These are phyloP conservation scores for Homalodisca vitripennis DNA, from an alignment of 1,140 invertebrate genomes.

Conservation along the genomic window DNA sequence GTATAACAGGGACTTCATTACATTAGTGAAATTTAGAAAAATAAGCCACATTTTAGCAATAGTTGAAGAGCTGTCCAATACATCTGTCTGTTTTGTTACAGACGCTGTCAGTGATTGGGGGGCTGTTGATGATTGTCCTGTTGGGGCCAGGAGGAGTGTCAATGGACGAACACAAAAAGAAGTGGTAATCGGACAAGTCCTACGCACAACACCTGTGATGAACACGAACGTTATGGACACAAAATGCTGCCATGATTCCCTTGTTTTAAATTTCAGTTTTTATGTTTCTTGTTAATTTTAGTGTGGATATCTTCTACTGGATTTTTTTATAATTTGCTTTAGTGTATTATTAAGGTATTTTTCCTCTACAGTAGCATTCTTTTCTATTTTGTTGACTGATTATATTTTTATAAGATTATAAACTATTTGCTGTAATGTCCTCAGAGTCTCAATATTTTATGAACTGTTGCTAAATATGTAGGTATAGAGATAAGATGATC, in stretches of 20 bases:
- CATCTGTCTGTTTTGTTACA: slow-evolving; percentile 62
- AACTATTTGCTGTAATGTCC: not conserved
- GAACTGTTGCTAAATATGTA: not conserved
- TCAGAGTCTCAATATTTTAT: not conserved
- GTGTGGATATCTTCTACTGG: not conserved
- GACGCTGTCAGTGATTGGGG: slow-evolving; percentile 98
- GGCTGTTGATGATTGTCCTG: slow-evolving; percentile 97
- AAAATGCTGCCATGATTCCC: not conserved
- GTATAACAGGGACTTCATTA: too few species aligned
- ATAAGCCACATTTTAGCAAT: too few species aligned
- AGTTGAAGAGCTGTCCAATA: too few species aligned
- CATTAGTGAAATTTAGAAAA: too few species aligned
- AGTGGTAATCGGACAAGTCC: slow-evolving; percentile 65
- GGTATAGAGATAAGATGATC: too few species aligned
- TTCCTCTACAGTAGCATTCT: not conserved
- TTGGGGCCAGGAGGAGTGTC: slow-evolving; percentile 97
- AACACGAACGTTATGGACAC: not conserved
- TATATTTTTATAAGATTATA: not conserved
- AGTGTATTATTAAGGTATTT: not conserved
- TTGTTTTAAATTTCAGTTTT: slow-evolving; percentile 9
- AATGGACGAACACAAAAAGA: slow-evolving; percentile 99
- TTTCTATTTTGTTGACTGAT: not conserved
- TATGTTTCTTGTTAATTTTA: slow-evolving; percentile 15
- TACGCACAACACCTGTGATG: not conserved
- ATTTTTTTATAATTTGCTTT: not conserved